Evolutionary conservation across 2,888 invertebrate genomes (phyloP), one percentile per base, ranked within the genome.

Genomic region (Andrena fulva): DNA sequence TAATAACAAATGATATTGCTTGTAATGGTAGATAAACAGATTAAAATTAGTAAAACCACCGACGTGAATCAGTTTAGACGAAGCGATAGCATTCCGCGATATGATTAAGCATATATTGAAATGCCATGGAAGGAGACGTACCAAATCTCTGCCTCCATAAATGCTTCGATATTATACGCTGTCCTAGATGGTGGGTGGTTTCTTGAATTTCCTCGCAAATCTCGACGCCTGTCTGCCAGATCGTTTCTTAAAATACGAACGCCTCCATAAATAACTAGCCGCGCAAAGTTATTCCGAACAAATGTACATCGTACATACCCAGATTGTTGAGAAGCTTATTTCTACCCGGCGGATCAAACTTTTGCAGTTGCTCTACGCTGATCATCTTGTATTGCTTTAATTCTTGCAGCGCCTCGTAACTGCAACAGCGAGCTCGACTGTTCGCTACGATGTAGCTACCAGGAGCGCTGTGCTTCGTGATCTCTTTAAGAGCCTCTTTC

Each of bases 171-270:
- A 95, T 91, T 77, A 93, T 91, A 77, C 93, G 92, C 73, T 93
- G 92, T 2, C 94, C 94, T 68, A 91, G 87, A 6, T 90, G 85
- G 29, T 91, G 91, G 1, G 92, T 93, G 35, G 93, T 90, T 74
- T 95, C 94, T 90, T 95, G 95, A 56, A 95, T 94, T 83, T 95
- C 95, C 80, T 95, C 94, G 90, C 96, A 96, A 31, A 96, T 93
- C 16, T 95, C 92, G n/a, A 96, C 92, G 6, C 96, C 96, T 52
- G 95, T 95, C n/a, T 95, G 95, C 96, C 96, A 97, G 85, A 96
- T 95, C 0, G 96, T 95, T 85, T 95, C 95, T 92, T 93, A 92
- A 92, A 95, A 95, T 94, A 68, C 12, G 82, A 59, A 66, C 29
- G 29, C 54, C 50, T 50, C 1, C 1, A 48, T 71, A 0, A 77